These are phyloP conservation scores for Dicrostonyx torquatus DNA, from an alignment of 2,797 vertebrate species.

Conservation along the genomic window DNA sequence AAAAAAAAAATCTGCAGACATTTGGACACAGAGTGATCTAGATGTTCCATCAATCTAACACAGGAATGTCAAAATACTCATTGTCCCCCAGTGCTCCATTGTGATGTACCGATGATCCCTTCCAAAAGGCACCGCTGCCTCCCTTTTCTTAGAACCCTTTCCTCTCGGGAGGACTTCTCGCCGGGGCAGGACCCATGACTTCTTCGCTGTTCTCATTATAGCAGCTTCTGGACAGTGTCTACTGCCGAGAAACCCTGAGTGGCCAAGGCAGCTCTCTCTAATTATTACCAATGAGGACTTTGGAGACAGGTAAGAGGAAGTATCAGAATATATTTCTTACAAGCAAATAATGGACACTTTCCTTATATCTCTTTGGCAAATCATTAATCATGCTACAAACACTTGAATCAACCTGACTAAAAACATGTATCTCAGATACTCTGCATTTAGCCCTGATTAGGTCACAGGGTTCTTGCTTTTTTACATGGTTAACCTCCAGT, in stretches of 20 bases:
- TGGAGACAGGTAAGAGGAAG: background rate
- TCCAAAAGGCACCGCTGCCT: background rate
- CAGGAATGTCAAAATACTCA: background rate
- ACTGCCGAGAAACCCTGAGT: background rate
- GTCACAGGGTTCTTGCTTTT: constrained; percentile 59
- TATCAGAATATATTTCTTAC: constrained; percentile 11
- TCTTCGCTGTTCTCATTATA: background rate
- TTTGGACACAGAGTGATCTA: background rate
- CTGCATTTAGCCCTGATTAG: constrained; percentile 35
- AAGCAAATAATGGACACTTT: background rate
- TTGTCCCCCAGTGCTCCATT: background rate
- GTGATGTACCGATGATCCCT: background rate
- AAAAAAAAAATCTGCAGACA: constrained; percentile 56
- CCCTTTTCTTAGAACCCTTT: background rate
- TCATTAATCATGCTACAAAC: constrained; percentile 33
- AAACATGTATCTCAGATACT: constrained; percentile 47
- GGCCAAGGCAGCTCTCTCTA: constrained; percentile 12
- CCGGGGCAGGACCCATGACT: background rate
- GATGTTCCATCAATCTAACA: background rate
- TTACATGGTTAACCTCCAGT: constrained; percentile 24
- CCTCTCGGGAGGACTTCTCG: background rate
- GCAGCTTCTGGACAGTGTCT: background rate
- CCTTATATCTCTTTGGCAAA: constrained; percentile 27
- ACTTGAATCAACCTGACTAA: constrained; percentile 51
- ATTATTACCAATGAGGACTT: constrained; percentile 36